phyloP scores from a whole-genome alignment of 2,113 vertebrate species.

The Ptychochromis oligacanthus region DNA sequence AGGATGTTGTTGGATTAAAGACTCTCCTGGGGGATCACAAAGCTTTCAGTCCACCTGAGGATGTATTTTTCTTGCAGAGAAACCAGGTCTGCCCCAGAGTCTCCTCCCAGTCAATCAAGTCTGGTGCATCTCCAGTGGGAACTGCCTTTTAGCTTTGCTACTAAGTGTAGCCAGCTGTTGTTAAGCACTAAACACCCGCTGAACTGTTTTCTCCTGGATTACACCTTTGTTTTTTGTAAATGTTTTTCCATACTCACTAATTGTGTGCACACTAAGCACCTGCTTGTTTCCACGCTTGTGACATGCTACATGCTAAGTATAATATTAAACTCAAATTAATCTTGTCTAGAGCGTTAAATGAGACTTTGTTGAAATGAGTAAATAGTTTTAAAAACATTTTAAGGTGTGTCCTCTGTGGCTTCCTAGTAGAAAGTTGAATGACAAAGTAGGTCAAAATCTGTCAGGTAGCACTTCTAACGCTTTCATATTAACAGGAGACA shows the following conservation, averaged over 20 bases:
- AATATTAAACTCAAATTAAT: neutral
- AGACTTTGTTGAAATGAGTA: neutral
- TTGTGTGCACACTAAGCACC: neutral
- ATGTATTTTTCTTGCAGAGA: constrained; percentile 1
- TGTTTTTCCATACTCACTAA: neutral
- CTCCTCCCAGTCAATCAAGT: constrained; percentile 4
- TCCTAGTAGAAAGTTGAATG: neutral
- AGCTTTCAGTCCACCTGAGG: constrained; percentile 12
- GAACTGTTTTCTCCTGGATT: neutral
- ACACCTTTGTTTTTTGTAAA: neutral
- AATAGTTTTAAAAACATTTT: neutral
- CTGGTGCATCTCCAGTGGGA: neutral
- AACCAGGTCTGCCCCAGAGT: neutral
- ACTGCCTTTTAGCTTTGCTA: neutral
- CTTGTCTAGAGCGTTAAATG: neutral
- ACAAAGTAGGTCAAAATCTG: neutral
- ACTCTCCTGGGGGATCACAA: neutral
- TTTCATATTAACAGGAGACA: neutral
- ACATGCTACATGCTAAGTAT: neutral
- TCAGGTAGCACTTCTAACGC: neutral
- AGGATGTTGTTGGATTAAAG: constrained; percentile 30
- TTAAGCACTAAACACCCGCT: neutral
- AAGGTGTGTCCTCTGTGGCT: neutral
- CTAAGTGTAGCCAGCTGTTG: neutral
- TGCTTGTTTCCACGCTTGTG: neutral